Conservation (phyloP, 1,140 invertebrate genomes). For the Philopotamus ludificatus region DNA sequence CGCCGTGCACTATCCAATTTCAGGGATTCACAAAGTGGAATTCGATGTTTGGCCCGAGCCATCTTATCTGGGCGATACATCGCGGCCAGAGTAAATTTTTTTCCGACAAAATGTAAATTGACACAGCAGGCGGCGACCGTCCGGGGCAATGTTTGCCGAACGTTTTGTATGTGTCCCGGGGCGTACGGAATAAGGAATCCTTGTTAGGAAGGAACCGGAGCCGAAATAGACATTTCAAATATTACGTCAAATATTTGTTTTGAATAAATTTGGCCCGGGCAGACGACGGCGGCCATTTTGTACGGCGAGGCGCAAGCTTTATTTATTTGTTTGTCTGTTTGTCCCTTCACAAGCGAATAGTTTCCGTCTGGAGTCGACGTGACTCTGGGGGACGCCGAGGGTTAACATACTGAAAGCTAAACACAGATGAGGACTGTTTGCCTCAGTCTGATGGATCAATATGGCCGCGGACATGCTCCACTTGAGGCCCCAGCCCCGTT, state of each 20-base stretch:
- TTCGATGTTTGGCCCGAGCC: too few species aligned
- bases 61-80: too few species aligned
- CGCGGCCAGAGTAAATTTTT: not conserved
- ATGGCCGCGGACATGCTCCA: too few species aligned
- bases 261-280: constrained; percentile 14
- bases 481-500: too few species aligned
- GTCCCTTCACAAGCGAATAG: not conserved
- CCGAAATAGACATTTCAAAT: constrained; percentile 28
- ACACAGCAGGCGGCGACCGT: constrained; percentile 20
- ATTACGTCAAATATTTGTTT: constrained; percentile 30
- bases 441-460: too few species aligned
- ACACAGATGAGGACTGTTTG: too few species aligned
- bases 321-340: not conserved
- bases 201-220: constrained; percentile 4
- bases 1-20: too few species aligned
- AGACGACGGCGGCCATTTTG: not conserved
- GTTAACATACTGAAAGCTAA: too few species aligned
- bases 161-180: constrained; percentile 23
- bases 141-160: constrained; percentile 21
- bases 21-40: too few species aligned
- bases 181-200: constrained; percentile 16
- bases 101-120: constrained; percentile 21
- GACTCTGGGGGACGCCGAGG: too few species aligned
- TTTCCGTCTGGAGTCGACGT: not conserved
- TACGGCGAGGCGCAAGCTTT: not conserved